A percentile compares a stretch with the other conserved stretches of the same genome.
phyloP scores from a whole-genome alignment of 2,113 vertebrate genomes.

The Rhinolophus sinicus region DNA sequence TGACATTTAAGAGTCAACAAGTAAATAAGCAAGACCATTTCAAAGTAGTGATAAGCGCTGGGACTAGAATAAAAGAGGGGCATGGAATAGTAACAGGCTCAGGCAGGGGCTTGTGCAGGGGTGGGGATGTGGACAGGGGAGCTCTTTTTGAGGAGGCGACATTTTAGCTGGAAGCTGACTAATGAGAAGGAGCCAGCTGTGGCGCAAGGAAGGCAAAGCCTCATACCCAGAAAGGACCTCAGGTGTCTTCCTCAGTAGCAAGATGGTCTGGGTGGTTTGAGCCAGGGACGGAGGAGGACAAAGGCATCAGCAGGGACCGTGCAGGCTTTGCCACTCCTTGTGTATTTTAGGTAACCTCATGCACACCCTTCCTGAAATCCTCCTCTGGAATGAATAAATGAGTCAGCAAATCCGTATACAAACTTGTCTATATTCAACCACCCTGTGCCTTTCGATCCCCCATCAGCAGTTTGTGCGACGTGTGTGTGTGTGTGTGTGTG shows the following conservation, averaged over 20 bases:
- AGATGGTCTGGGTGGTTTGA: fast-evolving
- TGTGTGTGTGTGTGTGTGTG: not conserved
- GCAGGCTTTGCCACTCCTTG: fast-evolving
- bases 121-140: fast-evolving
- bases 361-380: not conserved
- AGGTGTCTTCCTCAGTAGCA: fast-evolving
- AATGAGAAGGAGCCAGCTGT: not conserved
- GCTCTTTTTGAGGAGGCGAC: fast-evolving
- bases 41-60: fast-evolving
- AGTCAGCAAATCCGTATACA: not conserved
- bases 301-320: not conserved
- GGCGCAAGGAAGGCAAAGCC: fast-evolving
- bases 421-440: fast-evolving
- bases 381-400: not conserved
- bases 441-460: not conserved
- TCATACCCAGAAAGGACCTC: not conserved
- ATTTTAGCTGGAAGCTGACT: not conserved
- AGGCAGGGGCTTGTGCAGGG: not conserved
- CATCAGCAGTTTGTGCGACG: fast-evolving
- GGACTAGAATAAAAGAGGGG: not conserved
- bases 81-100: fast-evolving
- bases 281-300: not conserved
- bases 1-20: not conserved
- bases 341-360: not conserved
- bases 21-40: not conserved